phyloP scores from a whole-genome alignment of 2,888 invertebrate species.

The Ormyrus pomaceus region DNA sequence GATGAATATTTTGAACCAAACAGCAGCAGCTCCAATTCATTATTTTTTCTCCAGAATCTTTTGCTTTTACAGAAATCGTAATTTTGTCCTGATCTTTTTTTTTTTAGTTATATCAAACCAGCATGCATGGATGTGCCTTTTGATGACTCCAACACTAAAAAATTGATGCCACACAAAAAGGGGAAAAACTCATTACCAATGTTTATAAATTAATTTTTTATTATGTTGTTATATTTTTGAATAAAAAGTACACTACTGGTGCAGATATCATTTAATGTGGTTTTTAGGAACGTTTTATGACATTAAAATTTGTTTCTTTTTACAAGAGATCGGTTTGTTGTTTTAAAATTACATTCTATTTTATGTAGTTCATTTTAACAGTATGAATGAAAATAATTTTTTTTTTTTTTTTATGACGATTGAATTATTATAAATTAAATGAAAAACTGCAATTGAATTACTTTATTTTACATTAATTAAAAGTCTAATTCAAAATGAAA shows the following conservation, averaged over 20 bases:
- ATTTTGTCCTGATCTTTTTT: conserved; percentile 8
- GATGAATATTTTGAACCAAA: conserved; percentile 2
- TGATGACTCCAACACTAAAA: conserved; percentile 31
- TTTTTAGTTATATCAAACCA: conserved; percentile 39
- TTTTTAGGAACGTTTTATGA: too few species aligned
- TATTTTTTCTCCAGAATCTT: background rate
- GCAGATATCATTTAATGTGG: too few species aligned
- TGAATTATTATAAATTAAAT: too few species aligned
- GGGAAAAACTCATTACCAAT: conserved; percentile 25
- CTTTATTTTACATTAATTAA: too few species aligned
- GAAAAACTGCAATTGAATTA: too few species aligned
- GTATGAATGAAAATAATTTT: too few species aligned
- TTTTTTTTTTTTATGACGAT: too few species aligned
- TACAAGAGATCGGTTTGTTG: too few species aligned
- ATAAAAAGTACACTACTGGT: conserved; percentile 4
- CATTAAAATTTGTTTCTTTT: too few species aligned
- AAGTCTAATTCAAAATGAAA: too few species aligned
- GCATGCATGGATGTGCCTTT: conserved; percentile 27
- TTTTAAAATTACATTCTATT: too few species aligned
- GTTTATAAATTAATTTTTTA: conserved; percentile 20
- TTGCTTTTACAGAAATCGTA: background rate
- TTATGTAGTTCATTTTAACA: too few species aligned
- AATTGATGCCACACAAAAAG: conserved; percentile 24
- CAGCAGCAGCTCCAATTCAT: background rate
- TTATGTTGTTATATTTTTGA: background rate